Evolutionary conservation across 2,113 vertebrate genomes (phyloP).

Genomic region (Perca flavescens): DNA sequence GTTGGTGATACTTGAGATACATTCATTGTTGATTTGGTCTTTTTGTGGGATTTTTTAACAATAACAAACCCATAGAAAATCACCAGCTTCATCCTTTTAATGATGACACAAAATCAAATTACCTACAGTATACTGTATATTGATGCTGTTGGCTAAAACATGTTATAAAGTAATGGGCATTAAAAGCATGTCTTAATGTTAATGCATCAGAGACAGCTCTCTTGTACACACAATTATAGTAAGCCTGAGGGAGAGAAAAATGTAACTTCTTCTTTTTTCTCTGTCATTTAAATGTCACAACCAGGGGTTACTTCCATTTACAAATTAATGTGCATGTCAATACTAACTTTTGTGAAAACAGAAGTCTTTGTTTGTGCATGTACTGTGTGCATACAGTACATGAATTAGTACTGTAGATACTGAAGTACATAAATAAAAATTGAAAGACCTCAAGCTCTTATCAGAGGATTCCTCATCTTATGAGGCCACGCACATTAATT

Average conservation of each 20-base stretch:
- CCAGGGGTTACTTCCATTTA: constrained; percentile 7
- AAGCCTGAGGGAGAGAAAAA: constrained; percentile 29
- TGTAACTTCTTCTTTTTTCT: neutral
- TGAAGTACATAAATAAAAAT: constrained; percentile 6
- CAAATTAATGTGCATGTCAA: neutral
- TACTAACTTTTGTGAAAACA: neutral
- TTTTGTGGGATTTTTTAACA: neutral
- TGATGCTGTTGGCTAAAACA: constrained; percentile 33
- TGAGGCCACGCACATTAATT: constrained; percentile 52
- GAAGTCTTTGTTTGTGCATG: neutral
- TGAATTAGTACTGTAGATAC: constrained; percentile 7
- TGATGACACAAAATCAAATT: neutral
- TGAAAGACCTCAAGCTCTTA: constrained; percentile 32
- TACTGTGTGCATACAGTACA: neutral
- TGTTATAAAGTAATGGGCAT: neutral
- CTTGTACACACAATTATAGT: neutral
- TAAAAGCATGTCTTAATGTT: neutral
- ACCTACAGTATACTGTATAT: neutral
- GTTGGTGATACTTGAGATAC: too few relatives aligned
- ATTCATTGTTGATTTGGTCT: neutral
- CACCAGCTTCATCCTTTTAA: neutral
- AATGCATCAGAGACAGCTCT: neutral
- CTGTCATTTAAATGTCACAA: constrained; percentile 12
- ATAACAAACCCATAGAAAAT: neutral
- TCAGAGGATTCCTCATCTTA: constrained; percentile 14